Base-by-base conservation (phyloP, 64 coral and sea anemone genomes). In the Montipora sp. region DNA sequence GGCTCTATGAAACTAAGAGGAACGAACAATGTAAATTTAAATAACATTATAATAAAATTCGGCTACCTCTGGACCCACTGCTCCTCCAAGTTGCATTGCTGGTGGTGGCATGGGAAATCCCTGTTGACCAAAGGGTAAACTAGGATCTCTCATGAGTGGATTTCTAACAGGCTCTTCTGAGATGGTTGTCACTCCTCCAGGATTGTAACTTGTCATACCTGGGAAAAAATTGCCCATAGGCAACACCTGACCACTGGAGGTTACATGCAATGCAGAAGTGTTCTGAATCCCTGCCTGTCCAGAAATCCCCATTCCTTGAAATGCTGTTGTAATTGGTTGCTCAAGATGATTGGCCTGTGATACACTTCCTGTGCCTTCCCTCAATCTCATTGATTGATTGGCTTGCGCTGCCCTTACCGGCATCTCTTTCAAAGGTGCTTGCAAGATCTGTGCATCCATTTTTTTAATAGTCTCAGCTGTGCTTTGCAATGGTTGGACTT, bases 91-190 rank as follows among this genome's bases (percentile, higher is more conserved):
- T 18, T 66, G 58, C 15, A 69, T 8, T 13, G n/a, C 3, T 46
- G 27, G 61, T 43, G 82, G 65, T 19, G 82, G 82, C 10, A 45
- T 65, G 8, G 65, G 61, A 71, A 85, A 85, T 85, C 47, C 65
- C 43, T 71, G 65, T 22, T 8, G 61, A 72, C 18, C 43, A 21
- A 20, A 22, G 10, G 19, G 63, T 8, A 72, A 0, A 49, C 61
- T 66, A 67, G 80, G 12, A 50, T 72, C 61, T 67, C 82, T 50
- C 3, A 6, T 67, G 47, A 85, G 21, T 20, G 3, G 13, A 47
- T 11, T 45, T 82, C 48, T 78, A 48, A 8, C 7, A n/a, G 77
- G 47, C 46, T 16, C 7, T 51, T 48, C 46, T 8, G 57, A 23
- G 3, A 60, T 36, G 12, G 21, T 23, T 60, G 61, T 59, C 45